phyloP scores from a whole-genome alignment of 2,797 vertebrate genomes.

The Muscicapa comitata region DNA sequence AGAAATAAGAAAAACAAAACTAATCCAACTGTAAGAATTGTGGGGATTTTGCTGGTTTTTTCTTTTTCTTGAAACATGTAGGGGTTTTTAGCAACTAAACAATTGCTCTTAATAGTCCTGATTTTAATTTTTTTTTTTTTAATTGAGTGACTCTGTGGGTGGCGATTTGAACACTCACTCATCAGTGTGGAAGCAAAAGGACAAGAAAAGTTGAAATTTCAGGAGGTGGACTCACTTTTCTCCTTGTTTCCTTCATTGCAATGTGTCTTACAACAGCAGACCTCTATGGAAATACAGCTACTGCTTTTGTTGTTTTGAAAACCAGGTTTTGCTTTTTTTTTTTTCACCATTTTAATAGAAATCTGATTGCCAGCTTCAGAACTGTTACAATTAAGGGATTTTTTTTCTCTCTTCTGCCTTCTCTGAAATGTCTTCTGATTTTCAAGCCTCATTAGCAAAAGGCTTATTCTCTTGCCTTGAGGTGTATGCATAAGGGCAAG shows the following conservation, averaged over 20 bases:
- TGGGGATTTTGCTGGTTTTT: fast-evolving
- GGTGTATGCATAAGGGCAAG: not conserved
- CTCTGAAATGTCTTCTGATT: not conserved
- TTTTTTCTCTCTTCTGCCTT: not conserved
- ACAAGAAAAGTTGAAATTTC: not conserved
- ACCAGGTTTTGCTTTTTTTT: not conserved
- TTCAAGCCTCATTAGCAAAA: not conserved
- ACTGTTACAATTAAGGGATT: not conserved
- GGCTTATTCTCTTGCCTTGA: not conserved
- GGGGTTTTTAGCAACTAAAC: not conserved
- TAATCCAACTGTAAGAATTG: not conserved
- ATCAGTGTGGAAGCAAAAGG: not conserved
- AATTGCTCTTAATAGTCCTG: not conserved
- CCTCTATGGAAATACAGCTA: not conserved
- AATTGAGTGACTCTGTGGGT: not conserved
- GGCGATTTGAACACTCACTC: not conserved
- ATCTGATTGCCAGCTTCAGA: not conserved
- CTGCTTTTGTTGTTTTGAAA: not conserved
- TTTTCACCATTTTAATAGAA: not conserved
- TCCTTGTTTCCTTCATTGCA: not conserved
- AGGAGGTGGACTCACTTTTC: not conserved
- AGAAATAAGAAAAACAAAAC: conserved; percentile 12
- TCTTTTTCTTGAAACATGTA: not conserved
- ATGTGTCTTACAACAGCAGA: not conserved
- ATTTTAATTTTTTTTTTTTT: not conserved